Conservation (phyloP, 2,888 invertebrate genomes). For the Calameuta filiformis region DNA sequence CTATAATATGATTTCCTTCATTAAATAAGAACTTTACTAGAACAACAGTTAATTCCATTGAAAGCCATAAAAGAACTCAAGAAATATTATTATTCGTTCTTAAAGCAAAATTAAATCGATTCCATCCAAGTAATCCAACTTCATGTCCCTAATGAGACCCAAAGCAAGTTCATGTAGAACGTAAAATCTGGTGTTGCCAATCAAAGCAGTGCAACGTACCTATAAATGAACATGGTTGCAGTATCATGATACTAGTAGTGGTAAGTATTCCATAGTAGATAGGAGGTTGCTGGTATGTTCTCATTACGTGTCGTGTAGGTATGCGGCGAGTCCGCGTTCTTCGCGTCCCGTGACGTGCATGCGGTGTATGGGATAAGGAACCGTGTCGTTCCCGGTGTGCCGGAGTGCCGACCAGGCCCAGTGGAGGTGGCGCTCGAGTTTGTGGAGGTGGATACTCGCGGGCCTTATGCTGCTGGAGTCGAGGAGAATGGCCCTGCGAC, state of each 20-base stretch:
- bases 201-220: not conserved
- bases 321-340: slow-evolving; percentile 42
- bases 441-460: slow-evolving; percentile 21
- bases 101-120: not conserved
- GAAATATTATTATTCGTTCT: not conserved
- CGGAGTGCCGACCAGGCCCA: slow-evolving; percentile 1
- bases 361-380: slow-evolving; percentile 30
- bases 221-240: not conserved
- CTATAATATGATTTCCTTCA: too few relatives aligned
- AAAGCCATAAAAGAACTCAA: not conserved
- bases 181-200: not conserved
- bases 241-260: slow-evolving; percentile 20
- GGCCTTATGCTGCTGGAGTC: slow-evolving; percentile 34
- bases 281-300: slow-evolving; percentile 63
- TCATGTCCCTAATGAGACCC: not conserved
- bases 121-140: not conserved
- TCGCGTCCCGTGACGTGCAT: slow-evolving; percentile 3
- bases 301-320: slow-evolving; percentile 66
- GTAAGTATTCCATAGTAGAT: slow-evolving; percentile 59
- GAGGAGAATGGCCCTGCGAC: slow-evolving; percentile 35
- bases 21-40: not conserved
- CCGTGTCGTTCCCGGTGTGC: slow-evolving; percentile 21
- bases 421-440: slow-evolving; percentile 19
- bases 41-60: not conserved
- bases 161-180: not conserved